Evolutionary conservation across 2,888 invertebrate genomes (phyloP), one percentile per base, ranked within the genome.

Genomic region (Oscheius sp.): DNA sequence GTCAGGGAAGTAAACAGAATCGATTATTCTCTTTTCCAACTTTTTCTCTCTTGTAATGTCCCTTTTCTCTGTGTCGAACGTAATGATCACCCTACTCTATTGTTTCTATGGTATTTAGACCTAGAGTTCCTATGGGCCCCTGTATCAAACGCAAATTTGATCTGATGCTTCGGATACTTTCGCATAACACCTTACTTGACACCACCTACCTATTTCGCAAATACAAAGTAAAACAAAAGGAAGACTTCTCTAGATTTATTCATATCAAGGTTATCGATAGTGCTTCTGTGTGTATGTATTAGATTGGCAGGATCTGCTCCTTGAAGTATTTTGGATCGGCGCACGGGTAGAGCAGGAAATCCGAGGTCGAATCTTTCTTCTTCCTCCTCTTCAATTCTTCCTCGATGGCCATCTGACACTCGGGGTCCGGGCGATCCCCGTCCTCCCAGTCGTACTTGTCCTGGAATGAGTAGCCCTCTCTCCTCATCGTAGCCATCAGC

Each of bases 341-440:
- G 53, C 80, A 78, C 9, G 84, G 84, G 75, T 77, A 84, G 53
- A 81, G 74, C 76, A 79, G 81, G 73, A 79, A 82, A 32, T 80
- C 84, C 74, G 79, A 70, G 21, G 21, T 21, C 21, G 21, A 21
- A 21, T 21, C 59, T 74, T 60, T 62, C 29, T 11, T 57, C 35
- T 5, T 48, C 50, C 62, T 60, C 53, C 35, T 51, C 37, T 60
- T 1, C 32, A 32, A 48, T 32, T 60, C 60, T 51, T 62, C 50
- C 37, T 72, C 72, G 21, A 72, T 9, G 4, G 72, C 72, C 7
- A 59, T 71, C 9, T 42, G 29, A 7, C 29, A 42, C 35, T 53
- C 70, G 2, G 32, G 21, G 9, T 60, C 60, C 1, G 65, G 65
- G 32, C 47, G 13, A 2, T 55, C 32, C 21, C 62, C 35, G 2